These are phyloP conservation scores for Camptogramma bilineatum DNA, from an alignment of 2,888 invertebrate species.

Conservation along the genomic window DNA sequence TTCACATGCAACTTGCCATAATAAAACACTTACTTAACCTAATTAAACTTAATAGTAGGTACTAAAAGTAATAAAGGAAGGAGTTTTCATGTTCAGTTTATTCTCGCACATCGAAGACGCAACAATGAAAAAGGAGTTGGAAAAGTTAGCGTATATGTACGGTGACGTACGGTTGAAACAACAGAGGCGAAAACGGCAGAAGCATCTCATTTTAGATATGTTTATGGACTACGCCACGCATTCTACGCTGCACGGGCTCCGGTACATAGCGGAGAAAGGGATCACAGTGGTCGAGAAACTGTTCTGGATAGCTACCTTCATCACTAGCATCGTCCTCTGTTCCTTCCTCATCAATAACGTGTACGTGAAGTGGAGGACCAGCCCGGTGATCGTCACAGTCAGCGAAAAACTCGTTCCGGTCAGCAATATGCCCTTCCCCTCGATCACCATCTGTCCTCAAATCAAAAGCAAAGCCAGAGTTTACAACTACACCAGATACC, in stretches of 20 bases:
- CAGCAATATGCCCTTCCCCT: constrained; percentile 59
- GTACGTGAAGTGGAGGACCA: constrained; percentile 26
- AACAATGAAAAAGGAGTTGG: neutral
- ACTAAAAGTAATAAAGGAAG: neutral
- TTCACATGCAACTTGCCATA: neutral
- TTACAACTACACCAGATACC: constrained; percentile 47
- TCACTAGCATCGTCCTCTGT: constrained; percentile 1
- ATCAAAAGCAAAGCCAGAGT: constrained; percentile 38
- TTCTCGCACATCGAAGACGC: neutral
- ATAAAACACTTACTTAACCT: neutral
- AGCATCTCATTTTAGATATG: neutral
- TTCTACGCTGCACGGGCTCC: constrained; percentile 22
- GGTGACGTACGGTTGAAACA: neutral
- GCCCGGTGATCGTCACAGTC: constrained; percentile 30
- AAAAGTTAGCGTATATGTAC: neutral
- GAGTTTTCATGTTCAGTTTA: neutral
- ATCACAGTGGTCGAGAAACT: constrained; percentile 19
- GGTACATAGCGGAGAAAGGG: constrained; percentile 16
- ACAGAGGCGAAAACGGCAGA: neutral
- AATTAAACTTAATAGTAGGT: neutral
- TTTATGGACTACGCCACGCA: constrained; percentile 19
- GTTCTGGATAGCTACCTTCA: constrained; percentile 28
- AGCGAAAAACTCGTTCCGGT: constrained; percentile 56
- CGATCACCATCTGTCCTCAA: constrained; percentile 58
- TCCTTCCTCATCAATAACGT: constrained; percentile 26